These are phyloP conservation scores for Eristalis tenax DNA, from an alignment of 2,888 invertebrate genomes.

Conservation along the genomic window DNA sequence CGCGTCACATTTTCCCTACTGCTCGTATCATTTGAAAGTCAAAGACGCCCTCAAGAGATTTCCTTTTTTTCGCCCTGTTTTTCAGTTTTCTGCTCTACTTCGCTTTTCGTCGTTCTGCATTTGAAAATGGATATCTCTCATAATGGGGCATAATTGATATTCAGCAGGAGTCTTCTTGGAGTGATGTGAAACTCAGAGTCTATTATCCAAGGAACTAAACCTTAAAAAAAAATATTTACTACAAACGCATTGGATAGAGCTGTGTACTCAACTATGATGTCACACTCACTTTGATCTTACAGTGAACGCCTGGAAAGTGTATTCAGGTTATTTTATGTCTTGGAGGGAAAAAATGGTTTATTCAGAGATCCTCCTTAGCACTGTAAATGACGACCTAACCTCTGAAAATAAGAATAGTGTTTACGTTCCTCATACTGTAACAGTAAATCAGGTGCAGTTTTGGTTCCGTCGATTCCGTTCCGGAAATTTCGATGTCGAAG, in stretches of 20 bases:
- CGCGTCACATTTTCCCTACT: not conserved
- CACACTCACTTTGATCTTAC: not conserved
- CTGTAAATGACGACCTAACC: too few relatives aligned
- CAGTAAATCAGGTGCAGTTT: too few relatives aligned
- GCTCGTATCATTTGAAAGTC: not conserved
- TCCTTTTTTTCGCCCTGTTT: not conserved
- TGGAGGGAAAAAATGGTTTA: not conserved
- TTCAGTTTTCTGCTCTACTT: not conserved
- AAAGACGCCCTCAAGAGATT: constrained; percentile 1
- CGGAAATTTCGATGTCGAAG: too few relatives aligned
- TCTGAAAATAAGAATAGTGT: too few relatives aligned
- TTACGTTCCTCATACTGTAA: too few relatives aligned
- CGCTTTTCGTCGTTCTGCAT: not conserved
- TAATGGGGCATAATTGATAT: constrained; percentile 29
- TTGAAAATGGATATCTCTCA: constrained; percentile 23
- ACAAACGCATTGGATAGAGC: not conserved
- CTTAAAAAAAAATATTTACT: not conserved
- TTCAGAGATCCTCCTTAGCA: not conserved
- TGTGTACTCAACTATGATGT: not conserved
- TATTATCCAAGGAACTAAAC: not conserved
- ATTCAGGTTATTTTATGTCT: not conserved
- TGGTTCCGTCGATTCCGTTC: too few relatives aligned
- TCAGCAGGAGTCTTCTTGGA: constrained; percentile 1
- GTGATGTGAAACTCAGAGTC: not conserved
- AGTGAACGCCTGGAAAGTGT: not conserved